Evolutionary conservation across 2,888 invertebrate genomes (phyloP), one percentile per base, ranked within the genome.

Genomic region (Dasysyrphus tricinctus): DNA sequence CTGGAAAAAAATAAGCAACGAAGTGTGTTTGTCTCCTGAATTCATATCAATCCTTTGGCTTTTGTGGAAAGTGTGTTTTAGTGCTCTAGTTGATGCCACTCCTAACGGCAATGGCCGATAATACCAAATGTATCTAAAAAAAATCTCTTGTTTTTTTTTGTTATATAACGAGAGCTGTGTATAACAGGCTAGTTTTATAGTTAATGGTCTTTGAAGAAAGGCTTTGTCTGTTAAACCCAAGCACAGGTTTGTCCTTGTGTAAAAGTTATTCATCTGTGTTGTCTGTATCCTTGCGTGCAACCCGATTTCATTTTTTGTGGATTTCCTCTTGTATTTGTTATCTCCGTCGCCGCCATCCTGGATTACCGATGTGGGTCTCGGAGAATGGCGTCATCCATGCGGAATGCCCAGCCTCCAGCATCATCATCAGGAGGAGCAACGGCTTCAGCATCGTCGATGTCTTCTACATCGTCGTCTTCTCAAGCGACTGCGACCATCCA

Each of bases 381-480:
- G 70, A 70, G 86, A 82, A 82, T 82, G 86, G 82, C 82, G 54
- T 86, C 86, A 75, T 86, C 86, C 56, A 82, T 82, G 86, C 82
- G 86, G 63, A 82, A 75, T 78, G 86, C 79, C 69, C 63, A 59
- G 70, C 78, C 82, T 11, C 65, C 78, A 59, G 65, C 75, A 80
- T 49, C 89, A 80, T 49, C 89, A 80, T 14, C 88, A 88, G 82
- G 88, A 89, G 80, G 88, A 88, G 80, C 87, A 89, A 76, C 90
- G 89, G 42, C 90, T 90, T 69, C 91, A 90, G 12, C 91, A 91
- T 63, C 91, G 8, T 51, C 80, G 47, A 42, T 32, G 51, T 70
- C 39, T 39, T 39, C 39, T 42, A 42, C 70, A 24, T 70, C 83
- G 42, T 70, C 83, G 42, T 57, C 70, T n/a, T 65, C 81, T 29